Percentiles rank a stretch among this genome's conserved stretches.
phyloP scores from a whole-genome alignment of 2,888 invertebrate species.

The Ariolimax columbianus region DNA sequence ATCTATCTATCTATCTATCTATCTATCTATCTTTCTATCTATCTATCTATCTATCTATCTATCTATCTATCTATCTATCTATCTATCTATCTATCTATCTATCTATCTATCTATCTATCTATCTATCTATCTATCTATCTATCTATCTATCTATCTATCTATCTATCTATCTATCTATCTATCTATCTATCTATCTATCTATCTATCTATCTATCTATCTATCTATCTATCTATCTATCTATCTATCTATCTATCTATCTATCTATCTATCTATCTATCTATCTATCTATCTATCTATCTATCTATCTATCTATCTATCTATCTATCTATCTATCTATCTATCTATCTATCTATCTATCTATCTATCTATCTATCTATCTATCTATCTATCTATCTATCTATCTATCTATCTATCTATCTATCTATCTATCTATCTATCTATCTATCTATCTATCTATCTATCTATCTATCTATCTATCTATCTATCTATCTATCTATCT shows the following conservation, averaged over 20 bases:
- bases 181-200: conserved; percentile 25
- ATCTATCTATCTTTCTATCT: not conserved
- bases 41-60: not conserved
- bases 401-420: not conserved
- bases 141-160: conserved; percentile 25
- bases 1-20: not conserved
- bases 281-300: conserved; percentile 25
- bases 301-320: conserved; percentile 22
- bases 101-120: conserved; percentile 16
- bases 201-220: conserved; percentile 25
- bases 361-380: not conserved
- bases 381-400: not conserved
- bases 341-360: not conserved
- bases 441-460: conserved; percentile 25
- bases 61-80: not conserved
- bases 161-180: conserved; percentile 25
- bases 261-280: conserved; percentile 25
- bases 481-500: conserved; percentile 25
- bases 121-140: conserved; percentile 25
- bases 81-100: conserved; percentile 11
- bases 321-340: not conserved
- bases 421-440: conserved; percentile 12
- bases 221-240: conserved; percentile 25
- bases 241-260: conserved; percentile 25
- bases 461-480: conserved; percentile 25